phyloP scores from a whole-genome alignment of 2,113 vertebrate species.

The Pachycephala philippinensis region DNA sequence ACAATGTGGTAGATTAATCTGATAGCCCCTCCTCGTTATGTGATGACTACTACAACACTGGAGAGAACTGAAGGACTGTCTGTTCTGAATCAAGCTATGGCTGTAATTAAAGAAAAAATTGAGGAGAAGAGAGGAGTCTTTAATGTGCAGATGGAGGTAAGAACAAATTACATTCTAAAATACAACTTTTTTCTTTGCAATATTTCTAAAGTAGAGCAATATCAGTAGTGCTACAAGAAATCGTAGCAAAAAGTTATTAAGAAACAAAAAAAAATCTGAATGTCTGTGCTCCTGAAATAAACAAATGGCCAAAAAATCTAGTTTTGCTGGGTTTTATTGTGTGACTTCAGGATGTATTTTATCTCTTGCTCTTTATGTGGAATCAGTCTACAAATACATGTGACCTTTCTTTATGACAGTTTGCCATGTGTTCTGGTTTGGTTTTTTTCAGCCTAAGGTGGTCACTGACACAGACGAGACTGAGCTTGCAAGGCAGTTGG shows the following conservation, averaged over 20 bases:
- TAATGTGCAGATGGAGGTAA: conserved; percentile 97
- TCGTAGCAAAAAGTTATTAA: neutral
- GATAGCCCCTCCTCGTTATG: conserved; percentile 96
- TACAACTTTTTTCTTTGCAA: neutral
- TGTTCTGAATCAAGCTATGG: conserved; percentile 96
- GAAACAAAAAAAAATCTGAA: neutral
- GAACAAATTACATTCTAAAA: neutral
- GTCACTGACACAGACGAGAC: conserved; percentile 98
- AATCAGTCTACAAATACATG: neutral
- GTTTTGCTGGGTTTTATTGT: neutral
- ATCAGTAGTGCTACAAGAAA: neutral
- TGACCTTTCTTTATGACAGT: neutral
- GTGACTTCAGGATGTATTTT: neutral
- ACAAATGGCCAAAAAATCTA: neutral
- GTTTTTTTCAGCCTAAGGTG: conserved; percentile 86
- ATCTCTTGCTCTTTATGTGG: neutral
- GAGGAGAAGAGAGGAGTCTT: conserved; percentile 98
- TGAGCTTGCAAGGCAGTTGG: conserved; percentile 91
- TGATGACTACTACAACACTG: conserved; percentile 97
- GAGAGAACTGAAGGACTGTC: conserved; percentile 97
- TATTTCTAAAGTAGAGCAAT: neutral
- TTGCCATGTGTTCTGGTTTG: neutral
- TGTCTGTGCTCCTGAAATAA: neutral
- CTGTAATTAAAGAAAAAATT: conserved; percentile 97
- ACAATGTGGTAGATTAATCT: conserved; percentile 86